Conservation (phyloP, 1,140 invertebrate genomes). For the Camponotus pennsylvanicus region DNA sequence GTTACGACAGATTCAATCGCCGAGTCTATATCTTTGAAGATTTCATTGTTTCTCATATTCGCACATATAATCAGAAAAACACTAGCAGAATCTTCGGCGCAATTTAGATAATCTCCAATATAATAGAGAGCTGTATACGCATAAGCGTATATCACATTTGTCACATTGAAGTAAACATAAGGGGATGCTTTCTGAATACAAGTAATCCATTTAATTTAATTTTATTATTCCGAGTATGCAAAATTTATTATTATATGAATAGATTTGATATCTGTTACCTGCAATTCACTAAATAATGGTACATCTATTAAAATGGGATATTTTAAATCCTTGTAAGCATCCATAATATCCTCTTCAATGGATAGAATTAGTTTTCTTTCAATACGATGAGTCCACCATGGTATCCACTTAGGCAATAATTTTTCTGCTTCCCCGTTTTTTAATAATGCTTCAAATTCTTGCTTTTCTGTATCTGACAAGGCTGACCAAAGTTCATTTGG, state of each 20-base stretch:
- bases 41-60: constrained; percentile 88
- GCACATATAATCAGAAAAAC: constrained; percentile 88
- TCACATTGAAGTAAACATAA: constrained; percentile 89
- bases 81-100: constrained; percentile 87
- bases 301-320: constrained; percentile 86
- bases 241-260: neutral
- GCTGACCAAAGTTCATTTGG: constrained; percentile 90
- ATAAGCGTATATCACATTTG: constrained; percentile 91
- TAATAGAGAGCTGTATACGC: constrained; percentile 89
- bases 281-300: constrained; percentile 85
- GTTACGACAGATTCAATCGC: constrained; percentile 89
- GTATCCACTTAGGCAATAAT: constrained; percentile 89
- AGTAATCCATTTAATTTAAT: constrained; percentile 70
- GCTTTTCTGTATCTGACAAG: constrained; percentile 89
- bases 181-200: constrained; percentile 88
- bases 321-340: constrained; percentile 77
- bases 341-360: constrained; percentile 71
- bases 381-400: constrained; percentile 89
- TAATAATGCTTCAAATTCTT: constrained; percentile 90
- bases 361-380: constrained; percentile 87
- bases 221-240: constrained; percentile 64
- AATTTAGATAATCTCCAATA: constrained; percentile 90
- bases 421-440: constrained; percentile 88
- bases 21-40: constrained; percentile 88
- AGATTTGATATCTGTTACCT: constrained; percentile 81